Evolutionary conservation across 2,888 invertebrate genomes (phyloP).

Genomic region (Parapristionchus giblindavisi): DNA sequence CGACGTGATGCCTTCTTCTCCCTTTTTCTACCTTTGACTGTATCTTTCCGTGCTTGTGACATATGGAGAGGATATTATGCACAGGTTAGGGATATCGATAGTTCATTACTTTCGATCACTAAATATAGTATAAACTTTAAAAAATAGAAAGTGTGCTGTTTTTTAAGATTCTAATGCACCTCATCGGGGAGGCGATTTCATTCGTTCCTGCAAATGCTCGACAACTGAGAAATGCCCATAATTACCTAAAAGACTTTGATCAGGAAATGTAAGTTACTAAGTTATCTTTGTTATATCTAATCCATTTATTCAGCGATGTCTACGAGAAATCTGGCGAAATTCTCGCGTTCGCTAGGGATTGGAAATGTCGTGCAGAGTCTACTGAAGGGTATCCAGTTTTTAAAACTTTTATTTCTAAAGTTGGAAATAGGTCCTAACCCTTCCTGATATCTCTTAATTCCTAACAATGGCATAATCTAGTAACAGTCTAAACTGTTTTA

Average conservation of each 20-base stretch:
- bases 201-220: constrained; percentile 53
- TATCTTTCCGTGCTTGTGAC: constrained; percentile 50
- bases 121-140: background rate
- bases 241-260: constrained; percentile 50
- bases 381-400: constrained; percentile 29
- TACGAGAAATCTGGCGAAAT: constrained; percentile 48
- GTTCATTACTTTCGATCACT: background rate
- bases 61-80: constrained; percentile 54
- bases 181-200: constrained; percentile 46
- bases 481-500: too few relatives aligned
- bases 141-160: background rate
- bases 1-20: constrained; percentile 51
- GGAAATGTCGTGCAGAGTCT: constrained; percentile 41
- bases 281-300: background rate
- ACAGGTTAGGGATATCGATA: background rate
- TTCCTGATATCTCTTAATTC: background rate
- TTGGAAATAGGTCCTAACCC: too few relatives aligned
- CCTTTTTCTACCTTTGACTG: constrained; percentile 54
- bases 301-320: constrained; percentile 42
- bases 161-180: constrained; percentile 48
- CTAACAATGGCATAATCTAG: too few relatives aligned
- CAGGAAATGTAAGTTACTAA: constrained; percentile 29
- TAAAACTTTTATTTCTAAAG: background rate
- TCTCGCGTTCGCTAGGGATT: constrained; percentile 42
- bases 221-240: constrained; percentile 52